A percentile compares a stretch with the other conserved stretches of the same genome.
Conservation (phyloP, 1,140 invertebrate species). For the Globodera ellingtonae region DNA sequence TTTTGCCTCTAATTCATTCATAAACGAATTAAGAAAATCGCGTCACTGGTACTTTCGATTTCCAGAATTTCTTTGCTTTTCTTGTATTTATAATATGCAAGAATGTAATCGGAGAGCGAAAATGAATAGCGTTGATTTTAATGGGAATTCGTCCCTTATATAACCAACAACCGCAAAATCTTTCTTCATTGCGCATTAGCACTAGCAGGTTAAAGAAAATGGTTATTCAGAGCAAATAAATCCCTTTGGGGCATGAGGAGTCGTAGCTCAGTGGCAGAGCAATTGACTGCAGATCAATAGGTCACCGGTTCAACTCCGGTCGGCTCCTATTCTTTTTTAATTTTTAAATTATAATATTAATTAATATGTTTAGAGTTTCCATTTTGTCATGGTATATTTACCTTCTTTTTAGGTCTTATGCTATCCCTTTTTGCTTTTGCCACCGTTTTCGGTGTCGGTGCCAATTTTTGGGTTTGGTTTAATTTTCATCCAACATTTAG, state of each 20-base stretch:
- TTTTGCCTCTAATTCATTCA: no score
- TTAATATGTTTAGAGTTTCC: background rate
- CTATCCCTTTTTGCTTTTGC: no score
- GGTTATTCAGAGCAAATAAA: background rate
- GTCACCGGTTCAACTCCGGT: conserved; percentile 34
- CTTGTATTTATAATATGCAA: background rate
- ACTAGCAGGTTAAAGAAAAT: background rate
- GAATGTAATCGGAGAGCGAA: no score
- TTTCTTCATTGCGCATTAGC: background rate
- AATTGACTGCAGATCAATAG: conserved; percentile 37
- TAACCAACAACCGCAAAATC: background rate
- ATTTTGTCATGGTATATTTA: no score
- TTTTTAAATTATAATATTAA: background rate
- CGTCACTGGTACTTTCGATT: no score
- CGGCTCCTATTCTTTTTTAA: conserved; percentile 23
- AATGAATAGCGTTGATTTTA: background rate
- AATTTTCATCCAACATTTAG: no score
- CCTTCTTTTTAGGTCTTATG: no score
- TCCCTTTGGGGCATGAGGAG: background rate
- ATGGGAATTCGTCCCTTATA: background rate
- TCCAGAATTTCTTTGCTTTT: background rate
- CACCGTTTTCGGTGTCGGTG: no score
- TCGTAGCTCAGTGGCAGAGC: conserved; percentile 36
- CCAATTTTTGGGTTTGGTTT: no score
- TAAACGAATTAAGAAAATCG: no score